Evolutionary conservation across 2,888 invertebrate genomes (phyloP), one percentile per base, ranked within the genome.

Genomic region (Apamea anceps): DNA sequence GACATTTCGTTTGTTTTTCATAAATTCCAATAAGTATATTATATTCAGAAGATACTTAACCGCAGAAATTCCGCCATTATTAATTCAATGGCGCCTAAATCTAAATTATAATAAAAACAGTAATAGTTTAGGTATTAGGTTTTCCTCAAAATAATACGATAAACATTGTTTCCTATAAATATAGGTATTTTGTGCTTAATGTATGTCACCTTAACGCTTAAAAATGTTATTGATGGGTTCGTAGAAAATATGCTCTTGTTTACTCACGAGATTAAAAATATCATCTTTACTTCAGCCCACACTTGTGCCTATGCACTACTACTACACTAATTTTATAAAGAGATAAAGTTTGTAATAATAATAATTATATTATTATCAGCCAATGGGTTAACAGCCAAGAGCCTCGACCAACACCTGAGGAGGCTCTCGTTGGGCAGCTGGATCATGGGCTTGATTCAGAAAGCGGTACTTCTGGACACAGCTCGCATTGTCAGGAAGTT

Each of bases 141-240:
- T 84, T 84, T 85, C 85, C 83, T 85, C 62, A 81, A 85, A 37
- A 37, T 37, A 81, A 66, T 70, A 54, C 80, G 66, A 63, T 74
- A 57, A 80, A 85, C 2, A 80, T 62, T 67, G 25, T 80, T 85
- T 85, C 42, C 60, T 63, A n/a, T 60, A 60, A 68, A 42, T 42
- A 7, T 68, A 68, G 32, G 32, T 81, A 81, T 80, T 77, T 75
- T 62, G 6, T 67, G 7, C 10, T 32, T 18, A 66, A n/a, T 72
- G 6, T 67, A 51, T 81, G 72, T 72, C 72, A 81, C 81, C 75
- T 83, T 83, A 65, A 37, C 57, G 42, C 25, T 84, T 63, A 67
- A 51, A 21, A 57, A 57, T 25, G 10, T 57, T 5, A 60, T 25
- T 25, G 12, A 45, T 60, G 63, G 10, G 13, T 85, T 85, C 75